A percentile compares a stretch with the other conserved stretches of the same genome.
Conservation (phyloP, 2,113 vertebrate genomes). For the Dendrocopos noguchii region DNA sequence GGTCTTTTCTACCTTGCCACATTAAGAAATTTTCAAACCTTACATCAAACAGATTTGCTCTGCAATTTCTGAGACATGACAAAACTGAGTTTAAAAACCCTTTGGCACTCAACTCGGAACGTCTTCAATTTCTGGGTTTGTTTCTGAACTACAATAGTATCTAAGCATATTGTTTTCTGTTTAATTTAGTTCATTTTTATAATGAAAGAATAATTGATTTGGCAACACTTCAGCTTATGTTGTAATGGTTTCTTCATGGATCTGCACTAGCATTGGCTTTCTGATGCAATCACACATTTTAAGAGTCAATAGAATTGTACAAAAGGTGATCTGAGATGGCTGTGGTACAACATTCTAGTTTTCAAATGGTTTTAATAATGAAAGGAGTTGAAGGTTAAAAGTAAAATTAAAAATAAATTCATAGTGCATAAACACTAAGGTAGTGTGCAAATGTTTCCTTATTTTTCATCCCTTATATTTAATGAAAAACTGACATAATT, state of each 20-base stretch:
- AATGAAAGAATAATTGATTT: neutral
- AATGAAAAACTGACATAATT: neutral
- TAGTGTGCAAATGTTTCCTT: neutral
- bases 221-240: slow-evolving; percentile 45
- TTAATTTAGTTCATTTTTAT: slow-evolving; percentile 50
- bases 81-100: neutral
- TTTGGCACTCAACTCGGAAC: slow-evolving; percentile 2
- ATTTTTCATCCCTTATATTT: neutral
- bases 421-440: neutral
- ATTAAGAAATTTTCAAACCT: slow-evolving; percentile 9
- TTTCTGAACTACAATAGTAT: slow-evolving; percentile 27
- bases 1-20: slow-evolving; percentile 12
- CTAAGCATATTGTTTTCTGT: slow-evolving; percentile 14
- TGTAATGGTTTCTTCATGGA: slow-evolving; percentile 47
- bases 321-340: slow-evolving; percentile 23
- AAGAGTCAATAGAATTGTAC: slow-evolving; percentile 33
- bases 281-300: slow-evolving; percentile 29
- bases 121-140: neutral
- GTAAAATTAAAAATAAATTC: neutral
- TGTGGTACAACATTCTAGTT: neutral
- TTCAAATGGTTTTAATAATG: slow-evolving; percentile 7
- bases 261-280: slow-evolving; percentile 45
- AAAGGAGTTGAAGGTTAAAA: neutral
- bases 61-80: neutral
- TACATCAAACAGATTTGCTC: slow-evolving; percentile 12